phyloP scores from a whole-genome alignment of 2,113 vertebrate species.

The Pluvianellus socialis region DNA sequence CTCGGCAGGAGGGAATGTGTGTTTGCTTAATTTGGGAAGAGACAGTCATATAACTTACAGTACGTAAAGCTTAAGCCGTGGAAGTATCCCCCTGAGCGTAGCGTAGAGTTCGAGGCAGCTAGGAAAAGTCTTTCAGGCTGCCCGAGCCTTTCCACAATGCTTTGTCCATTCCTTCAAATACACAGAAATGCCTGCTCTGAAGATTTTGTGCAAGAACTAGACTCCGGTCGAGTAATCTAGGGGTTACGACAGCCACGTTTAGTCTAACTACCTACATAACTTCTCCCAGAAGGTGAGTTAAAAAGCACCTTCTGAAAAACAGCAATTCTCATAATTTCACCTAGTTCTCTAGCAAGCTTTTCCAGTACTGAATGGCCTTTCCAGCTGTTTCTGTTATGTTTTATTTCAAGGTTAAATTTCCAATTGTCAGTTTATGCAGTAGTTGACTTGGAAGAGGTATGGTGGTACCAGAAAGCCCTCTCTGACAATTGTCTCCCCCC shows the following conservation, averaged over 20 bases:
- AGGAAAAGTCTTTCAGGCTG: not conserved
- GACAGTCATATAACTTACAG: not conserved
- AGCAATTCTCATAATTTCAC: not conserved
- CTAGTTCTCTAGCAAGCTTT: not conserved
- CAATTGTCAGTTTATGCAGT: not conserved
- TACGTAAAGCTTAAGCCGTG: not conserved
- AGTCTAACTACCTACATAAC: not conserved
- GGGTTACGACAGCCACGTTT: not conserved
- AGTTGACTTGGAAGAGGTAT: not conserved
- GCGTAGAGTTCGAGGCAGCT: not conserved
- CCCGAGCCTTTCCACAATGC: not conserved
- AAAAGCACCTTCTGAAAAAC: not conserved
- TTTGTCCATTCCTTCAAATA: not conserved
- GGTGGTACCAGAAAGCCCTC: accelerated
- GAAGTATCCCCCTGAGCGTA: not conserved
- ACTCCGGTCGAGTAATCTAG: not conserved
- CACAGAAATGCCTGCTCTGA: not conserved
- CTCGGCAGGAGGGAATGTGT: constrained; percentile 5
- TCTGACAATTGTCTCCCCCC: not conserved
- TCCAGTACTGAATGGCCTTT: not conserved
- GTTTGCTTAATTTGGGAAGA: constrained; percentile 41
- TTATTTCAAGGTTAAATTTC: not conserved
- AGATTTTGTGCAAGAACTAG: not conserved
- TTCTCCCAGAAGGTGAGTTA: not conserved
- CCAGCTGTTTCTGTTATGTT: not conserved